Percentiles rank a stretch among this genome's conserved stretches.
These are phyloP conservation scores for Enteromius argenteus DNA, from an alignment of 2,797 vertebrate species.

Conservation along the genomic window DNA sequence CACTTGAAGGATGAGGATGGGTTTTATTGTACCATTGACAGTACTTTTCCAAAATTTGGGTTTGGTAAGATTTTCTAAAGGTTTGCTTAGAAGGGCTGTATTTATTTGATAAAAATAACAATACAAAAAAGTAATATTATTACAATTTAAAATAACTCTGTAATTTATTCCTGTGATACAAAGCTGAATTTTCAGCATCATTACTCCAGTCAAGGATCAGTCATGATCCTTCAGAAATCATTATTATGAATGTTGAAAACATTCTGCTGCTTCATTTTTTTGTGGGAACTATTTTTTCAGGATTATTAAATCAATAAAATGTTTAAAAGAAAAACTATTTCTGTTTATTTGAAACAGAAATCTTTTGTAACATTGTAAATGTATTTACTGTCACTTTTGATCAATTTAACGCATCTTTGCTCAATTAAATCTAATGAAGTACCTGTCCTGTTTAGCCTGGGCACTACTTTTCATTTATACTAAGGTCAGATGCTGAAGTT, in stretches of 20 bases:
- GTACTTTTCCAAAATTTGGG: background rate
- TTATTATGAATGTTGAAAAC: background rate
- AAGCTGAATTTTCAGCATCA: background rate
- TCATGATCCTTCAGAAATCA: background rate
- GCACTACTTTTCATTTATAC: background rate
- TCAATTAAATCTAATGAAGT: background rate
- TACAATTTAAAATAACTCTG: too few species aligned
- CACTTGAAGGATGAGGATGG: constrained; percentile 3
- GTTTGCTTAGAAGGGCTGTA: background rate
- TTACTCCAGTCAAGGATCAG: background rate
- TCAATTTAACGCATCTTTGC: too few species aligned
- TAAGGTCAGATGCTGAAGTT: background rate
- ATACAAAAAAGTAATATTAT: background rate
- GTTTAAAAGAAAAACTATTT: background rate
- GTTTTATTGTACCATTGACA: too few species aligned
- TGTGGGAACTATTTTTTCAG: background rate
- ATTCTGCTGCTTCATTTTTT: background rate
- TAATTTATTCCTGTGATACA: background rate
- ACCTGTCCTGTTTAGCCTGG: background rate
- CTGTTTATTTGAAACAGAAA: background rate
- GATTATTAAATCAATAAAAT: background rate
- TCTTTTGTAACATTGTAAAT: background rate
- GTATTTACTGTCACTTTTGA: background rate
- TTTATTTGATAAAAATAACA: background rate
- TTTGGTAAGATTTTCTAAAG: background rate